These are phyloP conservation scores for Apogon talboti DNA, from an alignment of 2,797 vertebrate genomes.

Conservation along the genomic window DNA sequence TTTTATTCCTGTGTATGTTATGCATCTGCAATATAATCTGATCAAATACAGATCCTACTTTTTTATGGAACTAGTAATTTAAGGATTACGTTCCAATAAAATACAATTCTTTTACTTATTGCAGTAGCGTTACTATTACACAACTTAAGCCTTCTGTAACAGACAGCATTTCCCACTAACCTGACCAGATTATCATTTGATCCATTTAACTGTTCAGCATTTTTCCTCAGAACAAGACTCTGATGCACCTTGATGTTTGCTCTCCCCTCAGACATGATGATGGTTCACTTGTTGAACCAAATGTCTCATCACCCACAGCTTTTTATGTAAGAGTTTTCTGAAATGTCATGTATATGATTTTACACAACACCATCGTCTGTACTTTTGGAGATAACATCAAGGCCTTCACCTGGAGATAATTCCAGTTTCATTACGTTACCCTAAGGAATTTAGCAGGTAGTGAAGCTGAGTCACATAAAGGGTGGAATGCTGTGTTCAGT, in stretches of 20 bases:
- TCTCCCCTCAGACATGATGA: conserved; percentile 53
- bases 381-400: neutral
- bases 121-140: neutral
- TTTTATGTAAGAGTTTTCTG: conserved; percentile 66
- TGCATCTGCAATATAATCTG: conserved; percentile 2
- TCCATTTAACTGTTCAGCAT: conserved; percentile 55
- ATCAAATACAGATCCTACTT: neutral
- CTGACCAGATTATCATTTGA: conserved; percentile 9
- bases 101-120: neutral
- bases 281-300: conserved; percentile 56
- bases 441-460: conserved; percentile 10
- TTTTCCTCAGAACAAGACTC: conserved; percentile 76
- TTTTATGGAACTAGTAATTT: neutral
- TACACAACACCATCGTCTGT: conserved; percentile 11
- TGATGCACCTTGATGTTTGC: conserved; percentile 39
- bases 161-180: conserved; percentile 4
- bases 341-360: conserved; percentile 52
- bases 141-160: neutral
- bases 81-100: neutral
- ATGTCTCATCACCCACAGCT: conserved; percentile 45
- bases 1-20: neutral
- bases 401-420: neutral
- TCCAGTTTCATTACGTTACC: neutral
- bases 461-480: neutral
- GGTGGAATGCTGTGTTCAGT: conserved; percentile 11